Evolutionary conservation across 1,140 invertebrate genomes (phyloP).

Genomic region (Pseudoatta argentina): DNA sequence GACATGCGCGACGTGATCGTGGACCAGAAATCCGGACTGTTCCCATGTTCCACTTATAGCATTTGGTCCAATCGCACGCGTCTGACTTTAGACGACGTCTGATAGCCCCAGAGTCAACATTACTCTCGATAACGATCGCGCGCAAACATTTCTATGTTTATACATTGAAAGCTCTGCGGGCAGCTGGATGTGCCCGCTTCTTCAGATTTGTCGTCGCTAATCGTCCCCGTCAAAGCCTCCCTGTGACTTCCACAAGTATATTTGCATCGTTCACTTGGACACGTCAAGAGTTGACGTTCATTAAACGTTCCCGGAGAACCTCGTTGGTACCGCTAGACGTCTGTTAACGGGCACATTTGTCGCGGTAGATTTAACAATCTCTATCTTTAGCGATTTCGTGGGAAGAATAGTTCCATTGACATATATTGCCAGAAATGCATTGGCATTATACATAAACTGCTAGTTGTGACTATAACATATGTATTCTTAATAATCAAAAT

Average conservation of each 20-base stretch:
- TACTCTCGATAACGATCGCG: conserved; percentile 58
- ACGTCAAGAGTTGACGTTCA: conserved; percentile 53
- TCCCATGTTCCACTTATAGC: conserved; percentile 84
- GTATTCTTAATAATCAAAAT: background rate
- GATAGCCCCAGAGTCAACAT: conserved; percentile 73
- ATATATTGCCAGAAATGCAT: background rate
- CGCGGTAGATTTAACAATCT: conserved; percentile 11
- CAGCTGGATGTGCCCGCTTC: conserved; percentile 16
- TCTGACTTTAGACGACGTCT: conserved; percentile 77
- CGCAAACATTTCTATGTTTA: conserved; percentile 66
- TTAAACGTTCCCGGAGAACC: conserved; percentile 22
- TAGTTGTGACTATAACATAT: background rate
- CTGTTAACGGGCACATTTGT: conserved; percentile 34
- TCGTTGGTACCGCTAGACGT: conserved; percentile 24
- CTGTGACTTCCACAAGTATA: conserved; percentile 45
- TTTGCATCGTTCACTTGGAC: conserved; percentile 51
- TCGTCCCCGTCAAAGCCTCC: conserved; percentile 39
- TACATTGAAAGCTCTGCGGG: conserved; percentile 30
- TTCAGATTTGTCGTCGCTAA: conserved; percentile 48
- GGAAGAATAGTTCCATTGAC: conserved; percentile 2
- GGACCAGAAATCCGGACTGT: conserved; percentile 84
- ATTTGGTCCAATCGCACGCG: conserved; percentile 78
- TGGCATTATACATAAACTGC: background rate
- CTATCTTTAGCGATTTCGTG: background rate
- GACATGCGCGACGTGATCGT: conserved; percentile 83